Percentiles rank a stretch among this genome's conserved stretches.
These are phyloP conservation scores for Littorina saxatilis DNA, from an alignment of 1,140 invertebrate species.

Conservation along the genomic window DNA sequence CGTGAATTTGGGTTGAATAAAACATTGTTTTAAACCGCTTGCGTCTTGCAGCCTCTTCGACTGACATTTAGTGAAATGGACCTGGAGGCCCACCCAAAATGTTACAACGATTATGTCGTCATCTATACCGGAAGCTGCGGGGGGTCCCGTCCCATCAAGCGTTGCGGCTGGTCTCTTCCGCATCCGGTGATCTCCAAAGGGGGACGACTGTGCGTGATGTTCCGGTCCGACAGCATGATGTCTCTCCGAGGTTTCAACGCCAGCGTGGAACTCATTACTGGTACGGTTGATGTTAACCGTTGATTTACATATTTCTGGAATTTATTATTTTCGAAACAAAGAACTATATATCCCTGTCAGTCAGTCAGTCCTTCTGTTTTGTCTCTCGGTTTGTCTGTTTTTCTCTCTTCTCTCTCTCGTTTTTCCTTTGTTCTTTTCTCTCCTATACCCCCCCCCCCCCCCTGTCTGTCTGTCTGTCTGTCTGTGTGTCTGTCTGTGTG, in stretches of 20 bases:
- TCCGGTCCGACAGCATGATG: slow-evolving; percentile 6
- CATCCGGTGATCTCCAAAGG: background rate
- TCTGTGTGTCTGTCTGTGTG: background rate
- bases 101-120: slow-evolving; percentile 3
- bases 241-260: background rate
- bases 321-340: background rate
- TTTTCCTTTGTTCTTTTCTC: background rate
- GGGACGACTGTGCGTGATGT: slow-evolving; percentile 11
- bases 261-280: background rate
- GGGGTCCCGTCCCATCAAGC: background rate
- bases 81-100: background rate
- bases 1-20: too few species aligned
- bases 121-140: background rate
- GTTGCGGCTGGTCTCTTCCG: slow-evolving; percentile 15
- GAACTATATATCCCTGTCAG: background rate
- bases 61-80: slow-evolving; percentile 9
- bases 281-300: too few species aligned
- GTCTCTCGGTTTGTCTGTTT: background rate
- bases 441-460: background rate
- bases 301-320: background rate
- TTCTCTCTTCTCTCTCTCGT: background rate
- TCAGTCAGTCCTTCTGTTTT: background rate
- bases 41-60: background rate
- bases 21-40: background rate
- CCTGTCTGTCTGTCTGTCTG: slow-evolving; percentile 8